Conservation (phyloP, 1,140 invertebrate species). For the Medauroidea extradentata region DNA sequence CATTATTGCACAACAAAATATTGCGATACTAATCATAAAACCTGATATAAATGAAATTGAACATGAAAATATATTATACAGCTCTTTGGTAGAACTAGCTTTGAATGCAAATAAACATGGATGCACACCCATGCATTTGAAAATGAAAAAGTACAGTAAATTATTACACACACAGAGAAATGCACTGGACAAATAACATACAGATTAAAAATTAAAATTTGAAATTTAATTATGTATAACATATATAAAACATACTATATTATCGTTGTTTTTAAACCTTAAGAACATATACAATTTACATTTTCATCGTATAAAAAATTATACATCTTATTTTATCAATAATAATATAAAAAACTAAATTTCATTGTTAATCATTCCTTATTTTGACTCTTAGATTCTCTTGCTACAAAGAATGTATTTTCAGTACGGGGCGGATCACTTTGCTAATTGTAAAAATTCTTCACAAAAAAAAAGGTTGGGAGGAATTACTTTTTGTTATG, state of each 20-base stretch:
- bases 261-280: slow-evolving; percentile 12
- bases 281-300: slow-evolving; percentile 7
- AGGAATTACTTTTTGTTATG: slow-evolving; percentile 3
- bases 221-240: slow-evolving; percentile 19
- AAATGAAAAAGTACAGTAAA: slow-evolving; percentile 13
- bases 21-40: slow-evolving; percentile 5
- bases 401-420: slow-evolving; percentile 3
- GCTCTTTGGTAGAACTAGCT: slow-evolving; percentile 15
- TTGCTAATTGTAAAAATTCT: slow-evolving; percentile 3
- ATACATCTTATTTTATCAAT: slow-evolving; percentile 4
- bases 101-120: slow-evolving; percentile 14
- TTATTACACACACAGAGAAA: slow-evolving; percentile 3
- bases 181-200: slow-evolving; percentile 8
- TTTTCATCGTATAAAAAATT: slow-evolving; percentile 9
- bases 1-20: slow-evolving; percentile 11
- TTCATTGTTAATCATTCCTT: slow-evolving; percentile 6
- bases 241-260: slow-evolving; percentile 1
- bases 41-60: slow-evolving; percentile 4
- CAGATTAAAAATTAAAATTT: slow-evolving; percentile 21
- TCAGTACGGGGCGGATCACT: background rate
- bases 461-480: slow-evolving; percentile 2
- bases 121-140: slow-evolving; percentile 2
- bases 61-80: slow-evolving; percentile 9
- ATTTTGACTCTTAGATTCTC: slow-evolving; percentile 4
- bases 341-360: slow-evolving; percentile 12